Conservation (phyloP, 1,140 invertebrate genomes). For the Metopolophium dirhodum region DNA sequence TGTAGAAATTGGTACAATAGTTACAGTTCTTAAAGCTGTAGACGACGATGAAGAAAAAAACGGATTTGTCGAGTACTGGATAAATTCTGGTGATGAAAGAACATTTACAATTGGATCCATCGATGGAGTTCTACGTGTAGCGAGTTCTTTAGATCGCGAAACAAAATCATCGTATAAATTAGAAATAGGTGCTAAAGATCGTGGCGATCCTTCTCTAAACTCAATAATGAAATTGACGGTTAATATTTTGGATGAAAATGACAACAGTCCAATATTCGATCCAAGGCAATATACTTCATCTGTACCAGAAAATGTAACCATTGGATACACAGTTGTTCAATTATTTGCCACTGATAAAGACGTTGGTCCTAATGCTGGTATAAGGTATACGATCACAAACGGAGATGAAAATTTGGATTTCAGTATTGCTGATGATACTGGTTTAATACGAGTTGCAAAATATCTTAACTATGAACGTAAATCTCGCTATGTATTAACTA, state of each 20-base stretch:
- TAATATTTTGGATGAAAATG: conserved; percentile 87
- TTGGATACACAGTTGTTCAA: conserved; percentile 87
- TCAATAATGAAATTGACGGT: conserved; percentile 76
- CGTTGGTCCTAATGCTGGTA: conserved; percentile 84
- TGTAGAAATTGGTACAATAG: conserved; percentile 84
- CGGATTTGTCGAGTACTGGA: conserved; percentile 87
- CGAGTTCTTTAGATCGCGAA: conserved; percentile 85
- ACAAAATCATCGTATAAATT: conserved; percentile 79
- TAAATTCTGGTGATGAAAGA: conserved; percentile 68
- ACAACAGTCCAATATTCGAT: conserved; percentile 91
- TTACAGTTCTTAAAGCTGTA: conserved; percentile 87
- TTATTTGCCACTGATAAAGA: conserved; percentile 92
- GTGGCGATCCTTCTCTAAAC: conserved; percentile 82
- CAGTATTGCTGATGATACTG: conserved; percentile 86
- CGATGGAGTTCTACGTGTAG: conserved; percentile 84
- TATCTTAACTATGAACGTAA: conserved; percentile 91
- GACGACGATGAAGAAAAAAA: conserved; percentile 94
- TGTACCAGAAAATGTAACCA: conserved; percentile 90
- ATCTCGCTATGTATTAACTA: conserved; percentile 79
- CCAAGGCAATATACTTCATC: conserved; percentile 85
- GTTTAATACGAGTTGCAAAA: conserved; percentile 86
- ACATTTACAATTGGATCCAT: conserved; percentile 85
- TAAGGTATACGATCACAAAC: conserved; percentile 85
- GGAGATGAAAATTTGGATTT: conserved; percentile 92
- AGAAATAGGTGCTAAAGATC: conserved; percentile 82